Evolutionary conservation across 2,113 vertebrate species (phyloP).

Genomic region (Galbula dea): DNA sequence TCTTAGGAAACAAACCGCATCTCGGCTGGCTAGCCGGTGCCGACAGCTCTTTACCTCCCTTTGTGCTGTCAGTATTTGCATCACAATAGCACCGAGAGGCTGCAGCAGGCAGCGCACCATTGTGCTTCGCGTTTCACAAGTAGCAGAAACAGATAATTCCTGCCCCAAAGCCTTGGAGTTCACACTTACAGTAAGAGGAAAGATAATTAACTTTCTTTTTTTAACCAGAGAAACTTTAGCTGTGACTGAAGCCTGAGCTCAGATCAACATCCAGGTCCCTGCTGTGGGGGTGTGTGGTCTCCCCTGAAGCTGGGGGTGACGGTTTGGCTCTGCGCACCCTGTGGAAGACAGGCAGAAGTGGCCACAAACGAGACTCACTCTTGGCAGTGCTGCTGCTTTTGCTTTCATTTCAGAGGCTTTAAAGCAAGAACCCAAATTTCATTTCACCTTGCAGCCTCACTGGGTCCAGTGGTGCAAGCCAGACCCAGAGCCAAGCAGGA

Average conservation of each 20-base stretch:
- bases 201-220: background rate
- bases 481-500: background rate
- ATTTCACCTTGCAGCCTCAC: rapidly evolving
- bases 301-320: too few species aligned
- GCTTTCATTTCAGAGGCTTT: background rate
- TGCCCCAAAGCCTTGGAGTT: background rate
- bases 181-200: background rate
- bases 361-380: too few species aligned
- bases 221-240: background rate
- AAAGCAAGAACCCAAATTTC: background rate
- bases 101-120: background rate
- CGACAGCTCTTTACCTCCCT: background rate
- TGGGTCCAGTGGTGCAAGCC: rapidly evolving
- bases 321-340: background rate
- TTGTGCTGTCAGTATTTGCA: background rate
- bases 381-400: rapidly evolving
- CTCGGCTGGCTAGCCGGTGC: background rate
- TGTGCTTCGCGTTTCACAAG: background rate
- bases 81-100: background rate
- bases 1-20: background rate
- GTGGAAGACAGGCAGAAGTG: background rate
- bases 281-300: too few species aligned
- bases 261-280: rapidly evolving
- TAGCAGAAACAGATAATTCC: background rate
- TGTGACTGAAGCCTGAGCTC: background rate